Evolutionary conservation across 2,888 invertebrate species (phyloP), one percentile per base, ranked within the genome.

Genomic region (Empis stercorea): DNA sequence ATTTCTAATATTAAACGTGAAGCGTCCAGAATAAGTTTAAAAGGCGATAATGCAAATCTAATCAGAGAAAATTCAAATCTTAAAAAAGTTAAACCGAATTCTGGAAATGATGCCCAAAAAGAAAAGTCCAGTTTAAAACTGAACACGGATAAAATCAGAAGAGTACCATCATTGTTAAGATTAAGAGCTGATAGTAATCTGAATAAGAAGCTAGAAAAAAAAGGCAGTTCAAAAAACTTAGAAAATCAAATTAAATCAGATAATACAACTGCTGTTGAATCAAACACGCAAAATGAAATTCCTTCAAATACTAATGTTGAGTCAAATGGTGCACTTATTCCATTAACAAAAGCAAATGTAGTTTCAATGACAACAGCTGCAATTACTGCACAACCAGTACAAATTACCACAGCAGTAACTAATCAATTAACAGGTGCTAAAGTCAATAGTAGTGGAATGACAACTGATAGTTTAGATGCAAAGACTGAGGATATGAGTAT

Each of bases 331-430:
- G 57, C 57, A 55, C 51, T 60, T 30, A 53, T 57, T 17, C 53
- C 58, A 14, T 30, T 59, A 43, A 58, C 58, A 16, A 58, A 56
- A 50, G 48, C 56, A 32, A 56, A 57, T 52, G 67, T 76, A 17
- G 69, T 76, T 38, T 75, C 76, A 15, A 76, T 76, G 75, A 76
- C 76, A 13, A 75, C 75, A 6, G 75, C 76, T 16, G 75, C 76
- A 7, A 76, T 76, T 44, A 73, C 76, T 44, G 71, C 75, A 7
- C 75, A 75, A 50, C 75, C 76, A 2, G 61, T 75, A 49, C 73
- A 76, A 61, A 70, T 75, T 11, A 74, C 74, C 4, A 71, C 74
- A 36, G 73, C 72, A 34, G 73, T 76, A 9, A 75, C 74, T 4
- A 75, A 74, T 54, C 75, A 76, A 57, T 54, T 75, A 43, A 73